Conservation (phyloP, 92 coral and sea anemone species). For the Pocillopora meandrina region DNA sequence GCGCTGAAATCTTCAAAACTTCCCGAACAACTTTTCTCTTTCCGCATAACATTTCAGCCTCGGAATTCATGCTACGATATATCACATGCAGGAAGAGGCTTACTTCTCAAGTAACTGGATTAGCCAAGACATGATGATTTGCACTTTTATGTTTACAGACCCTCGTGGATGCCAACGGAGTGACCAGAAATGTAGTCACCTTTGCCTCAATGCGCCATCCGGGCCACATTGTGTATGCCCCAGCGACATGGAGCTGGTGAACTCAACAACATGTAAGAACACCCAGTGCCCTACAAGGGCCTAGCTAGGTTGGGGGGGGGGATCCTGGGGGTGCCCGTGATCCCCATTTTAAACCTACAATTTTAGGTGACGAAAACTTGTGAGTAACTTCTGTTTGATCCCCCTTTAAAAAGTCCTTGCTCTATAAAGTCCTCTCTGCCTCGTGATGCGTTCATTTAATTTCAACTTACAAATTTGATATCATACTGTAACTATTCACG, state of each 20-base stretch:
- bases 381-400: no score
- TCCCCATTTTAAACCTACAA: no score
- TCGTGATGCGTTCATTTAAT: no score
- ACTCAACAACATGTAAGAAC: conserved; percentile 34
- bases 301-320: no score
- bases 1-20: no score
- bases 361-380: no score
- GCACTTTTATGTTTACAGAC: background rate
- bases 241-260: conserved; percentile 20
- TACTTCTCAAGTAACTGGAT: background rate
- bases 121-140: background rate
- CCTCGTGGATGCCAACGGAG: conserved; percentile 3
- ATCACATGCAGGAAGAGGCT: background rate
- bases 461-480: no score
- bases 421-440: background rate
- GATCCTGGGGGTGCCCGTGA: no score
- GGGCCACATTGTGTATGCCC: conserved; percentile 44
- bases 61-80: background rate
- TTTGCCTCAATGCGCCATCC: conserved; percentile 22
- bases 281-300: background rate
- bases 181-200: conserved; percentile 21
- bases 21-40: no score
- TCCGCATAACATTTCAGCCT: no score
- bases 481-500: no score
- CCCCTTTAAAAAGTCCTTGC: no score